These are phyloP conservation scores for Lophura swinhoii DNA, from an alignment of 2,797 vertebrate species.

Conservation along the genomic window DNA sequence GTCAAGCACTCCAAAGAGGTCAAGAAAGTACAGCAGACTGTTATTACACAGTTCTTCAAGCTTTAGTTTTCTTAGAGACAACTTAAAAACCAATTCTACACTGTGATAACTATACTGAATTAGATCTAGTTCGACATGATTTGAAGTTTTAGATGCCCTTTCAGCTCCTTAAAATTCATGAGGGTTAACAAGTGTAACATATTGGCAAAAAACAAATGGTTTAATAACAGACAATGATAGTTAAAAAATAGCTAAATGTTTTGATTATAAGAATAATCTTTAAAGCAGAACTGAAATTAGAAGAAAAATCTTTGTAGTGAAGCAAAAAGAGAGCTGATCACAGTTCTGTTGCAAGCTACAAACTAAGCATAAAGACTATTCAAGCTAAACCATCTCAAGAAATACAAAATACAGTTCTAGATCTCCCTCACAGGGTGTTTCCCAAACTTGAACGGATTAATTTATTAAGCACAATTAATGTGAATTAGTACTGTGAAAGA, in stretches of 20 bases:
- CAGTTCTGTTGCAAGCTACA: neutral
- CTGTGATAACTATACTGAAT: neutral
- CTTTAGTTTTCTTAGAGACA: neutral
- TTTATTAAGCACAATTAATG: neutral
- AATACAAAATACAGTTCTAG: neutral
- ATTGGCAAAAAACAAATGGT: neutral
- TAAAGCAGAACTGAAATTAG: neutral
- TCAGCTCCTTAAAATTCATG: neutral
- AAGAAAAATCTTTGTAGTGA: neutral
- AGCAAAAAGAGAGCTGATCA: neutral
- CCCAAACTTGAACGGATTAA: neutral
- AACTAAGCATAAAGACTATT: neutral
- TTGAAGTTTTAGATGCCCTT: neutral
- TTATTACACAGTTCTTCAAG: neutral
- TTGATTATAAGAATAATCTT: neutral
- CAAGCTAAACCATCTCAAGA: neutral
- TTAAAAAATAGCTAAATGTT: neutral
- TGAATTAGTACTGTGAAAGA: neutral
- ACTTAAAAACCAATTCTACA: neutral
- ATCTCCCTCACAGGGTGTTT: neutral
- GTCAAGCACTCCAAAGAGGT: neutral
- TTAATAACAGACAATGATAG: neutral
- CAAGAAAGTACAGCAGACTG: neutral
- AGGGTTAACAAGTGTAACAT: neutral
- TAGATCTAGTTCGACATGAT: neutral